Conservation (phyloP, 2,797 vertebrate genomes). For the Glossophaga mutica region DNA sequence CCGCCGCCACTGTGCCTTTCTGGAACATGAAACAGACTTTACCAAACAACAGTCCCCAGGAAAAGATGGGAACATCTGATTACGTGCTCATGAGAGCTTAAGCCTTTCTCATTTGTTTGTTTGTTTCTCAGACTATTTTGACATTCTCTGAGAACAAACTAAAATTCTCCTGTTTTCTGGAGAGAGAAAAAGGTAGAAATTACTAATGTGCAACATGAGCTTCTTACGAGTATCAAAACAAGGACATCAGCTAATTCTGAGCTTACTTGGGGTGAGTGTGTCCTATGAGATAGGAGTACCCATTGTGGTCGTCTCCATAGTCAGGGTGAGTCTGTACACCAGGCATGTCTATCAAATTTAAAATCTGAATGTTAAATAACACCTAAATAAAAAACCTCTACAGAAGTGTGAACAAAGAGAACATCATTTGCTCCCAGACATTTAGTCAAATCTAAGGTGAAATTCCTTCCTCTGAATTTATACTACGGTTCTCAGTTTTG, state of each 20-base stretch:
- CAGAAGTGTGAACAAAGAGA: background rate
- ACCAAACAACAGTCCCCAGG: background rate
- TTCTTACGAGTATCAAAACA: background rate
- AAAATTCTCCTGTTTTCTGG: background rate
- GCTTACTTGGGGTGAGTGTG: background rate
- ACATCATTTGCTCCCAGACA: background rate
- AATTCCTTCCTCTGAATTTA: background rate
- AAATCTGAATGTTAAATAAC: background rate
- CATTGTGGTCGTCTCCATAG: background rate
- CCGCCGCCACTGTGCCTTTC: background rate
- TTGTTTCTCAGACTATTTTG: background rate
- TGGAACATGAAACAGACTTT: conserved; percentile 6
- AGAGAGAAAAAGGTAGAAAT: background rate
- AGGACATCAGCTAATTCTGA: background rate
- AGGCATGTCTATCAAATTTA: background rate
- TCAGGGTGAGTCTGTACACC: background rate
- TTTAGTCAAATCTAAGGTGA: background rate
- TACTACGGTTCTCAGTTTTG: background rate
- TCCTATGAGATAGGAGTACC: background rate
- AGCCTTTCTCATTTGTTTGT: background rate
- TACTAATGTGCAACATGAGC: background rate
- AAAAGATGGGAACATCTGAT: background rate
- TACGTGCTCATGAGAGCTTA: background rate
- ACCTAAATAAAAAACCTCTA: background rate
- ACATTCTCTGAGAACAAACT: background rate